Evolutionary conservation across 2,888 invertebrate genomes (phyloP).

Genomic region (Dynastes grantii): DNA sequence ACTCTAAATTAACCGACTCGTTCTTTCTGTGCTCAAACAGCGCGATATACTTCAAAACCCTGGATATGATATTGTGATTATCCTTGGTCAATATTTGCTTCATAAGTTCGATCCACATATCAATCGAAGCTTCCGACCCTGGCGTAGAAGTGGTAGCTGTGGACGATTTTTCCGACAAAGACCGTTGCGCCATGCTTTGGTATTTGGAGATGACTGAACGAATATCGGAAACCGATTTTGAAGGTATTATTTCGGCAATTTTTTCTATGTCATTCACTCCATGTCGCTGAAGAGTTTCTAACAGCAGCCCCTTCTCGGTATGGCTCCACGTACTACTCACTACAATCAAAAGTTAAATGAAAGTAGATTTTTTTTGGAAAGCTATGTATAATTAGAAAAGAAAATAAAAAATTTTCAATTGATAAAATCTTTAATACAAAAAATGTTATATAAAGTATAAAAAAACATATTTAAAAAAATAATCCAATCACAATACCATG

Average conservation of each 20-base stretch:
- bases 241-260: constrained; percentile 61
- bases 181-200: constrained; percentile 58
- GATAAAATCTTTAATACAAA: no score
- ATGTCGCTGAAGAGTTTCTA: constrained; percentile 60
- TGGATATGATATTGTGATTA: constrained; percentile 59
- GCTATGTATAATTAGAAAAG: background rate
- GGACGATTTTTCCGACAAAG: constrained; percentile 26
- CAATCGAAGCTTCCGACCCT: constrained; percentile 59
- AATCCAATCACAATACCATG: no score
- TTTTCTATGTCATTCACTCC: constrained; percentile 61
- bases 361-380: background rate
- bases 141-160: background rate
- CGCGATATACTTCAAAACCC: constrained; percentile 66
- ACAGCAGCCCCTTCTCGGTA: constrained; percentile 61
- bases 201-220: constrained; percentile 61
- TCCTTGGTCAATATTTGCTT: constrained; percentile 57
- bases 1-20: constrained; percentile 61
- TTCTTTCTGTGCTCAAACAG: constrained; percentile 62
- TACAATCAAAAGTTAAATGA: constrained; percentile 37
- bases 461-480: no score
- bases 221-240: constrained; percentile 62
- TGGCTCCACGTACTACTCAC: constrained; percentile 60
- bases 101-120: constrained; percentile 63
- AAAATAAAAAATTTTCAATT: background rate
- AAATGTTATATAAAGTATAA: no score